Evolutionary conservation across 2,797 vertebrate genomes (phyloP), one percentile per base, ranked within the genome.

Genomic region (Myripristis jacobus): DNA sequence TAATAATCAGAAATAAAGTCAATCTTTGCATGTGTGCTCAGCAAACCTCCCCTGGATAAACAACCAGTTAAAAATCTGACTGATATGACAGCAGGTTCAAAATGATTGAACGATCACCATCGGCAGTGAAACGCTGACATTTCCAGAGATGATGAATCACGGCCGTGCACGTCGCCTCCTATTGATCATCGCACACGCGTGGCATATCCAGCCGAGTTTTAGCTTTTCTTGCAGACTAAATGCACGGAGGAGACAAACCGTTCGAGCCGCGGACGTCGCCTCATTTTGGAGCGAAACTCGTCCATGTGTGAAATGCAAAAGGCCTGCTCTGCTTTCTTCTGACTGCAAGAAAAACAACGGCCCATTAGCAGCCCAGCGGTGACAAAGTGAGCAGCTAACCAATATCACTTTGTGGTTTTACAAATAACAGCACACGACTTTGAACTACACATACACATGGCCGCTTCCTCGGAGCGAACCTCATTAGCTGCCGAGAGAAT

Each of bases 401-500:
- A 6, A 18, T 44, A 18, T 44, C 13, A 38, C 21, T 66, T 48
- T 41, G 1, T 34, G 66, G 0, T 64, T n/a, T n/a, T n/a, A n/a
- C n/a, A n/a, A 75, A 80, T 43, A 36, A 29, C 48, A 21, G 46
- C 51, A 27, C 21, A 56, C 55, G 60, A 71, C 52, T 74, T 72
- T 72, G 11, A 74, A 59, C 43, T 34, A 46, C 51, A 43, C 50
- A 41, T 61, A 58, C 4, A 75, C 47, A 2, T 11, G 66, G 47
- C 59, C 4, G 62, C 68, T 51, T 58, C 47, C 67, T 73, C 46
- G 73, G n/a, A 38, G 62, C 25, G 31, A 70, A 73, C 36, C 65
- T 82, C 66, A 76, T 79, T 78, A 69, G 44, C 73, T 0, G 3
- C 21, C 9, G 1, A 65, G 18, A 64, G 62, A 62, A 81, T 19